Base-by-base conservation (phyloP, 1,140 invertebrate species). In the Tribolium castaneum region DNA sequence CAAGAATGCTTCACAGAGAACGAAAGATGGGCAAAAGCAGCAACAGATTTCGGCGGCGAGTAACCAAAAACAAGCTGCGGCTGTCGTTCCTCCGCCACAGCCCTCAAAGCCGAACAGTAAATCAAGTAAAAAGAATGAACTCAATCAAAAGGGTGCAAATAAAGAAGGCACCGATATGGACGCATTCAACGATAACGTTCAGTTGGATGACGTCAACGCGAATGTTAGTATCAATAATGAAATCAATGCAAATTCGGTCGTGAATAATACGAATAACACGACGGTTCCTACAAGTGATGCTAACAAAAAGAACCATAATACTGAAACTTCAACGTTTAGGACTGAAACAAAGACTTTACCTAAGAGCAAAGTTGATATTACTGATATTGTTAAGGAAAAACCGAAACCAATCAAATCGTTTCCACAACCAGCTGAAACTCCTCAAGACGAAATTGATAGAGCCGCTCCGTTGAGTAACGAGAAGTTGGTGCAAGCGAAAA, bases 81-180 rank as follows among this genome's bases (percentile, higher is more conserved):
- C 77, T 25, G 12, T 78, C 10, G 81, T 84, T 45, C 84, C 84
- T 34, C 50, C 75, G 25, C 80, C 82, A 5, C 82, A 83, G 72
- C 84, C 82, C 6, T 54, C 81, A 1, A 84, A 85, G 52, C 56
- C 82, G 6, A 83, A 75, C 25, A 86, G 82, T 70, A 86, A 83
- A 75, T 75, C 83, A 4, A 83, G 83, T 39, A 87, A 87, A 78
- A 82, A 83, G 74, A 84, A 81, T 39, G 86, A 87, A 54, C 52
- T 87, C 3, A 87, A 87, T 76, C 70, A 83, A 22, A 87, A 86
- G 72, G 86, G 86, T 54, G 85, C 86, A 7, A 86, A 80, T 59
- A 87, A 87, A 74, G 85, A 87, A 79, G 87, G 87, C 75, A 86
- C 85, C n/a, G 87, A 87, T 74, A 87, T 87, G 87, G 87, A 87